Evolutionary conservation across 2,797 vertebrate genomes (phyloP).

Genomic region (Echiichthys vipera): DNA sequence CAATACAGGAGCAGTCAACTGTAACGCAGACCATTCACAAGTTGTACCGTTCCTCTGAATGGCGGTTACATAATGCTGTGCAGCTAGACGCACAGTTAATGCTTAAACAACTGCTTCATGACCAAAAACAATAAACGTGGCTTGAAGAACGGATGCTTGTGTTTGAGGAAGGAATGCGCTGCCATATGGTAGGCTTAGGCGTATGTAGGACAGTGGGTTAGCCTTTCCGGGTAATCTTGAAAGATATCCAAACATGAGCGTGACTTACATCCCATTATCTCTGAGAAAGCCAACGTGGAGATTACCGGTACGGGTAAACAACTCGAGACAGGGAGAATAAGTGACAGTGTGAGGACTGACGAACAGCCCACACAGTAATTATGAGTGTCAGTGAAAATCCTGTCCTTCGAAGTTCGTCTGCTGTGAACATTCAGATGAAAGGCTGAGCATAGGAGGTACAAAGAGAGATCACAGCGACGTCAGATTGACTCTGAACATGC

Average conservation of each 20-base stretch:
- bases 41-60: slow-evolving; percentile 16
- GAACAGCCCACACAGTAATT: background rate
- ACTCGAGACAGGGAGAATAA: slow-evolving; percentile 12
- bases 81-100: slow-evolving; percentile 14
- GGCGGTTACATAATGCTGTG: slow-evolving; percentile 23
- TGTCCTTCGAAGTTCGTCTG: background rate
- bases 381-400: slow-evolving; percentile 7
- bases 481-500: background rate
- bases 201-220: slow-evolving; percentile 45
- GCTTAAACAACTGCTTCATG: background rate
- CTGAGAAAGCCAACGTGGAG: slow-evolving; percentile 30
- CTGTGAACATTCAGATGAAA: background rate
- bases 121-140: background rate
- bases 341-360: background rate
- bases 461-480: background rate
- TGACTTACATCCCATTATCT: slow-evolving; percentile 48
- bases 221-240: slow-evolving; percentile 51
- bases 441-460: background rate
- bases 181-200: slow-evolving; percentile 40
- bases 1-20: background rate
- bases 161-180: background rate
- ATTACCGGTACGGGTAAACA: slow-evolving; percentile 34
- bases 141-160: background rate
- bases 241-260: slow-evolving; percentile 39
- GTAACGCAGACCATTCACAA: slow-evolving; percentile 36